Percentiles rank a stretch among this genome's conserved stretches.
These are phyloP conservation scores for Tachycineta bicolor DNA, from an alignment of 2,113 vertebrate genomes.

Conservation along the genomic window DNA sequence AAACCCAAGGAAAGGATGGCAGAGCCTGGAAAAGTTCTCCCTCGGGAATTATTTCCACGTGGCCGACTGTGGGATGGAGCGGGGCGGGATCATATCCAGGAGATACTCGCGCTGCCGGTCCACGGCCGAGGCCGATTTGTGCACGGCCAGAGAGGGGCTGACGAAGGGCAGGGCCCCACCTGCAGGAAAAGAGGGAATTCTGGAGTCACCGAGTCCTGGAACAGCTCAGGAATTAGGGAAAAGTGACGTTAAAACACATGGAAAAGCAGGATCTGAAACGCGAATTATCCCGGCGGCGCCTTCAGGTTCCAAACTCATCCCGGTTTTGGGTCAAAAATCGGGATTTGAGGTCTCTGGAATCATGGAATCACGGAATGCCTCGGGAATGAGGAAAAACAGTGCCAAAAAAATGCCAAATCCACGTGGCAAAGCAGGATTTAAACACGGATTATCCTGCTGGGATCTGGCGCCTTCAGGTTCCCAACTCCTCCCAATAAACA, in stretches of 20 bases:
- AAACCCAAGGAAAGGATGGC: constrained; percentile 13
- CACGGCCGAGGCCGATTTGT: constrained; percentile 88
- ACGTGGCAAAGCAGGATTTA: not conserved
- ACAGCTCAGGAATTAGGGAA: fast-evolving
- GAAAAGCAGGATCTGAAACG: not conserved
- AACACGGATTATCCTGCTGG: not conserved
- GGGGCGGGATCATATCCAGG: constrained; percentile 97
- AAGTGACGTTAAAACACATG: too few species aligned
- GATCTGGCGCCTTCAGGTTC: not conserved
- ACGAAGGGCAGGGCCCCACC: constrained; percentile 93
- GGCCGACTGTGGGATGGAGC: constrained; percentile 94
- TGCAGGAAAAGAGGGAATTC: not conserved
- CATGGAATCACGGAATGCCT: too few species aligned
- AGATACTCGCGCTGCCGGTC: constrained; percentile 98
- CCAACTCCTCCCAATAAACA: too few species aligned
- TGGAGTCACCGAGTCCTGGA: not conserved
- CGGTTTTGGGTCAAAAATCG: too few species aligned
- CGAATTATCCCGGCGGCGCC: too few species aligned
- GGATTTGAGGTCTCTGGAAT: not conserved
- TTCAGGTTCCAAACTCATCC: too few species aligned
- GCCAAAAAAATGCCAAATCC: not conserved
- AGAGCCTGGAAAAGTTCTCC: constrained; percentile 46
- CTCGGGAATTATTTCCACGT: constrained; percentile 91
- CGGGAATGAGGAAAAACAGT: not conserved
- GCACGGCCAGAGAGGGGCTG: constrained; percentile 88